phyloP scores from a whole-genome alignment of 2,113 vertebrate genomes.

The Periophthalmodon schlosseri region DNA sequence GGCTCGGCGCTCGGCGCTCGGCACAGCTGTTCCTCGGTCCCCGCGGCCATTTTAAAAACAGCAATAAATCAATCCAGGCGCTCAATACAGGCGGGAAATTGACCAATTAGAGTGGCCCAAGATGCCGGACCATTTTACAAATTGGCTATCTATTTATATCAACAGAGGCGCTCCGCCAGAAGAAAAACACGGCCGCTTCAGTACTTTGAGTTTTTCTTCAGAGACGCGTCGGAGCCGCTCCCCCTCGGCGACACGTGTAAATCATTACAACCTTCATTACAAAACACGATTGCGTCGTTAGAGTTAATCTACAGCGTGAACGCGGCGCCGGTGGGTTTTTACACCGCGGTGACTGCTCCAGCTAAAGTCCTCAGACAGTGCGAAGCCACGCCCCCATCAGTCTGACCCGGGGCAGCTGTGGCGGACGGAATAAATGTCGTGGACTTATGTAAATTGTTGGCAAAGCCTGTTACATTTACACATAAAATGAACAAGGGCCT shows the following conservation, averaged over 20 bases:
- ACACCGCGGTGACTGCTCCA: neutral
- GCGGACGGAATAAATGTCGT: no score
- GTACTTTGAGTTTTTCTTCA: slow-evolving; percentile 59
- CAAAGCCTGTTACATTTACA: no score
- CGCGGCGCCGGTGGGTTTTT: neutral
- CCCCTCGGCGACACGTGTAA: slow-evolving; percentile 10
- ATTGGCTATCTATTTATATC: slow-evolving; percentile 84
- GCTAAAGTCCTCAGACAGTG: no score
- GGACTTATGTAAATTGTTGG: no score
- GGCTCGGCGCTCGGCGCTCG: slow-evolving; percentile 66
- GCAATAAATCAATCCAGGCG: slow-evolving; percentile 85
- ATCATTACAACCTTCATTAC: neutral
- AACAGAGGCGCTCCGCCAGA: slow-evolving; percentile 63
- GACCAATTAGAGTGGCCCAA: slow-evolving; percentile 85
- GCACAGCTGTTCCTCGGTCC: slow-evolving; percentile 81
- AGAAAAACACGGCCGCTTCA: slow-evolving; percentile 68
- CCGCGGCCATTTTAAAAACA: slow-evolving; percentile 81
- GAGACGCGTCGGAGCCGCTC: slow-evolving; percentile 60
- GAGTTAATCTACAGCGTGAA: neutral
- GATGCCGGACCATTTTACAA: slow-evolving; percentile 83
- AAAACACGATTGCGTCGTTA: neutral
- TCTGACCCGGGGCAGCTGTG: neutral
- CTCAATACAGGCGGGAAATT: slow-evolving; percentile 85
- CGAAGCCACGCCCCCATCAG: neutral
- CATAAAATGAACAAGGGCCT: no score